Base-by-base conservation (phyloP, 2,113 vertebrate genomes). In the Heterocephalus glaber region DNA sequence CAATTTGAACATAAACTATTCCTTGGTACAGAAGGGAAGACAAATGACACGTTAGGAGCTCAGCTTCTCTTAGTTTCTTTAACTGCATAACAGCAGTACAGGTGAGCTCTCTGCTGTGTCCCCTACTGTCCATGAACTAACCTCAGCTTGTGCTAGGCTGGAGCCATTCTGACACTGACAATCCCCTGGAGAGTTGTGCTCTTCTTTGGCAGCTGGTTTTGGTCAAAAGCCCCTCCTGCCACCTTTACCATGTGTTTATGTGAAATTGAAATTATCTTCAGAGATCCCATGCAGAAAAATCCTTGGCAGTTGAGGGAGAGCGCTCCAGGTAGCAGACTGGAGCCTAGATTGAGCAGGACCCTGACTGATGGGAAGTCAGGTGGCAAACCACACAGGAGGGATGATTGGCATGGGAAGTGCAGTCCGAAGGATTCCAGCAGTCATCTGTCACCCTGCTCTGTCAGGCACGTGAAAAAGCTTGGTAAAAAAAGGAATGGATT, bases 241-340 rank as follows among this genome's bases (percentile, higher is more conserved):
- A 72, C 47, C 12, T 58, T 83, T 10, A 22, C 76, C 47, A n/a
- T 11, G 3, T 79, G 28, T 24, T 82, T 66, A 20, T 26, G 52
- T 92, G 65, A 90, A 65, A 44, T 41, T 30, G 13, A 72, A 90
- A 95, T 26, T 93, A 28, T 91, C 79, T 96, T 88, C 44, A 60
- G 56, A 93, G 10, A 72, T 5, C 13, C 38, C 30, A 24, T 16
- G 60, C 6, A 49, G 79, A 65, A 93, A 92, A 68, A 61, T 86
- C 74, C 61, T 66, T 85, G 79, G 77, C 35, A 76, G 86, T 70
- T 65, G 44, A 80, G 35, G n/a, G 35, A 82, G 38, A 44, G 70
- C 87, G 7, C 30, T 16, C 13, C 49, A 81, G 47, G 35, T 54
- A 84, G 38, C 49, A 70, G 58, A 60, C 41, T 77, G 61, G 58